Percentiles rank a stretch among this genome's conserved stretches.
phyloP scores from a whole-genome alignment of 92 coral and sea anemone species.

The Phenganax marumi region DNA sequence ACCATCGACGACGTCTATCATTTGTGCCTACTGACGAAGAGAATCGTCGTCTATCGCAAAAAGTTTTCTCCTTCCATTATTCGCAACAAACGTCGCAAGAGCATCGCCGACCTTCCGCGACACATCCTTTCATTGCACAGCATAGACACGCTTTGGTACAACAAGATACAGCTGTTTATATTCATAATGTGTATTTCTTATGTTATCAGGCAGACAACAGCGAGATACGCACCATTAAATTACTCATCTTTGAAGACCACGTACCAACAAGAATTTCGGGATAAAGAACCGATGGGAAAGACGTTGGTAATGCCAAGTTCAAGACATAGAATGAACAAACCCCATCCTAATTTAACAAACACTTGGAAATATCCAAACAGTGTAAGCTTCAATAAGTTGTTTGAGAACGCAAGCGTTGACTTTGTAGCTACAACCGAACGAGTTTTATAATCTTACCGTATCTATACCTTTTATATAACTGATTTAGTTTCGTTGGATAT shows the following conservation, averaged over 20 bases:
- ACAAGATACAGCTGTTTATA: neutral
- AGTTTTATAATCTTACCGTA: neutral
- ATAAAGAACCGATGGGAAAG: constrained; percentile 66
- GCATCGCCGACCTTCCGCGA: too few relatives aligned
- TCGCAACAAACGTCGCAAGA: too few relatives aligned
- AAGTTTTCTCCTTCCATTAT: too few relatives aligned
- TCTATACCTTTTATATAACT: neutral
- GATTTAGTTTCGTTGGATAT: constrained; percentile 29
- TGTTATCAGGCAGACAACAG: constrained; percentile 64
- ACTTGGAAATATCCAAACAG: constrained; percentile 80
- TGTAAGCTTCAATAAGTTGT: constrained; percentile 50
- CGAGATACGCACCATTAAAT: constrained; percentile 81
- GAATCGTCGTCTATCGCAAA: too few relatives aligned
- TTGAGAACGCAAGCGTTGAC: neutral
- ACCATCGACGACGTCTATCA: too few relatives aligned
- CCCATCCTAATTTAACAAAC: constrained; percentile 82
- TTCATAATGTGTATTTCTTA: neutral
- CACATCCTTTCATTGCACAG: too few relatives aligned
- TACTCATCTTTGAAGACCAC: constrained; percentile 72
- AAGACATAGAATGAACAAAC: constrained; percentile 81
- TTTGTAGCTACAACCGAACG: neutral
- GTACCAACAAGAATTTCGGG: constrained; percentile 82
- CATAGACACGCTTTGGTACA: too few relatives aligned
- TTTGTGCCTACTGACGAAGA: too few relatives aligned
- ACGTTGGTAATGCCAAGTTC: constrained; percentile 89